Percentiles rank a stretch among this genome's conserved stretches.
Conservation (phyloP, 2,113 vertebrate species). For the Diglossa brunneiventris region DNA sequence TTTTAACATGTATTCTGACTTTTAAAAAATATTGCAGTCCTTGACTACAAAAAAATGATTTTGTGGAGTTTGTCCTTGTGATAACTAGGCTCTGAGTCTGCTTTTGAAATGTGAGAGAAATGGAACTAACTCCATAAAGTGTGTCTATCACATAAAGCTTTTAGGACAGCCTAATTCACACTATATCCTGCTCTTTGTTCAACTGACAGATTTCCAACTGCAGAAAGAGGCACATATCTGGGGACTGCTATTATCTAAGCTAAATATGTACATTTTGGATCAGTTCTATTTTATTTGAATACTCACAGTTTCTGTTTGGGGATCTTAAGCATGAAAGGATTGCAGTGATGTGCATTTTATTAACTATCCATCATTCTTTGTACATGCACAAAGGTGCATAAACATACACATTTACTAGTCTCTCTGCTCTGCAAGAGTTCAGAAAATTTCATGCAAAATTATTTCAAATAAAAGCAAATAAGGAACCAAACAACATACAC, state of each 20-base stretch:
- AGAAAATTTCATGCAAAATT: constrained; percentile 23
- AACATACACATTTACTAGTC: not conserved
- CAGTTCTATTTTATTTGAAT: constrained; percentile 39
- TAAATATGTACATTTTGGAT: constrained; percentile 54
- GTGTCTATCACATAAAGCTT: constrained; percentile 44
- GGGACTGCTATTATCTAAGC: constrained; percentile 27
- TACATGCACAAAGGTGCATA: not conserved
- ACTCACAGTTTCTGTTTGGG: constrained; percentile 24
- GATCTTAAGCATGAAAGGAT: constrained; percentile 36
- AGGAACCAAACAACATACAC: not conserved
- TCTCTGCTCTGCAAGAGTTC: not conserved
- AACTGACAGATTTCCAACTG: constrained; percentile 48
- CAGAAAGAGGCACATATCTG: constrained; percentile 17
- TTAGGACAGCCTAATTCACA: constrained; percentile 40
- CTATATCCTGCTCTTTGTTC: constrained; percentile 53
- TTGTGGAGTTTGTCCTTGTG: constrained; percentile 4
- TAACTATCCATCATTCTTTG: constrained; percentile 25
- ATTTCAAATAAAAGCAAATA: constrained; percentile 41
- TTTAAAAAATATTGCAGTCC: constrained; percentile 2
- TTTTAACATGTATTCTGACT: constrained; percentile 10
- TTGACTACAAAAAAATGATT: constrained; percentile 15
- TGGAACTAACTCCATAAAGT: constrained; percentile 26
- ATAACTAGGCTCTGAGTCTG: constrained; percentile 19
- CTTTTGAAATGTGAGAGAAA: constrained; percentile 49
- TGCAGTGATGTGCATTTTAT: constrained; percentile 13